Base-by-base conservation (phyloP, 2,888 invertebrate genomes). In the Dynastes grantii region DNA sequence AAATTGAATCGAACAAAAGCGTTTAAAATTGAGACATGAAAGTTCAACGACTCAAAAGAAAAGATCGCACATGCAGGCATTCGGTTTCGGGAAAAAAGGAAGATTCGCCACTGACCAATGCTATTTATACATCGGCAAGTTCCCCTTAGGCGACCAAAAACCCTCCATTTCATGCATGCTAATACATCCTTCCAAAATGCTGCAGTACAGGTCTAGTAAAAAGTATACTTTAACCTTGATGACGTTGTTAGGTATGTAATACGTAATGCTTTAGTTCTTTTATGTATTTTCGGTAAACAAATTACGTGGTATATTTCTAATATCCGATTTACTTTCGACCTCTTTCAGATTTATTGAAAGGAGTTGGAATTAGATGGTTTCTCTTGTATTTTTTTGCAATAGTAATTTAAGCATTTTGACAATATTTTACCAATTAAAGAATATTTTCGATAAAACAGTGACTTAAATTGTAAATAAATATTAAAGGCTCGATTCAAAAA, bases 41-140 rank as follows among this genome's bases (percentile, higher is more conserved):
- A 58, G 55, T 58, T 58, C 55, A 58, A 16, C 16, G 55, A 58
- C 55, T 58, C 55, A n/a, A 22, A 58, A 58, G 9, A 58, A 58
- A 22, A 22, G 55, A 58, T 22, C 16, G 53, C 2, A 16, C 53
- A 58, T 16, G 6, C 55, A 22, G n/a, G 16, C 16, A 58, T 22
- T 16, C 22, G 22, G 4, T 16, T 58, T 58, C 9, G 6, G 27
- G 22, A 58, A 58, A 58, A 58, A 58, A 16, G 27, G 22, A 16
- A 58, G 22, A 58, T 22, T 1, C 55, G 5, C 22, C 22, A 58
- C 22, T 27, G 6, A 16, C 22, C 22, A 16, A 9, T 58, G 55
- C 55, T 58, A 58, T 58, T 58, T 58, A 58, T 58, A 58, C 0
- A 22, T 58, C 22, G 55, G 55, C 55, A 22, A 58, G 22, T 58